These are phyloP conservation scores for Ginglymostoma cirratum DNA, from an alignment of 2,113 vertebrate genomes.

Conservation along the genomic window DNA sequence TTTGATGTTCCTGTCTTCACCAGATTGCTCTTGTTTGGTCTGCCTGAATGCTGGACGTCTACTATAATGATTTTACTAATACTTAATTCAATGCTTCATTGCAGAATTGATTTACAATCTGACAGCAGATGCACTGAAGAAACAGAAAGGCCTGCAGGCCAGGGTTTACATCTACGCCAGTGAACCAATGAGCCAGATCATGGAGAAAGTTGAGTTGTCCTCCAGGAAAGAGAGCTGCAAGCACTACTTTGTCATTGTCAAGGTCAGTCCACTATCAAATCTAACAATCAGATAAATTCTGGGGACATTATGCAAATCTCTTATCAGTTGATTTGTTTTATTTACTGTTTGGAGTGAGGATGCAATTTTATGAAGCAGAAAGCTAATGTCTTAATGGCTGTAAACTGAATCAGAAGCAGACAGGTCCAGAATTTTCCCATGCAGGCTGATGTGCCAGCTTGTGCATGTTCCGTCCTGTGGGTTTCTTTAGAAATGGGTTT, in stretches of 20 bases:
- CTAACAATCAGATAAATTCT: not conserved
- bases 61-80: not conserved
- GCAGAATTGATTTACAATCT: constrained; percentile 83
- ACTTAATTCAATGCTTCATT: not conserved
- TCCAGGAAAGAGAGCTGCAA: constrained; percentile 69
- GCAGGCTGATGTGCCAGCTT: not conserved
- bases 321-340: not conserved
- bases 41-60: not conserved
- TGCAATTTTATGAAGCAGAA: not conserved
- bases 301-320: not conserved
- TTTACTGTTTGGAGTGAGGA: not conserved
- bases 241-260: constrained; percentile 75
- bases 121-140: constrained; percentile 80
- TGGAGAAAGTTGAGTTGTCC: constrained; percentile 64
- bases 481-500: not conserved
- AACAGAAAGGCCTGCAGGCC: constrained; percentile 70
- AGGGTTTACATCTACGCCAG: constrained; percentile 73
- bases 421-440: too few relatives aligned
- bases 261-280: constrained; percentile 63
- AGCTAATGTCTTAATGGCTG: not conserved
- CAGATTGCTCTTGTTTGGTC: not conserved
- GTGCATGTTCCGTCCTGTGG: not conserved
- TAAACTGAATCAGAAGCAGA: not conserved
- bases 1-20: not conserved
- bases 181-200: constrained; percentile 68